phyloP scores from a whole-genome alignment of 1,140 invertebrate species.

The Prorops nasuta region DNA sequence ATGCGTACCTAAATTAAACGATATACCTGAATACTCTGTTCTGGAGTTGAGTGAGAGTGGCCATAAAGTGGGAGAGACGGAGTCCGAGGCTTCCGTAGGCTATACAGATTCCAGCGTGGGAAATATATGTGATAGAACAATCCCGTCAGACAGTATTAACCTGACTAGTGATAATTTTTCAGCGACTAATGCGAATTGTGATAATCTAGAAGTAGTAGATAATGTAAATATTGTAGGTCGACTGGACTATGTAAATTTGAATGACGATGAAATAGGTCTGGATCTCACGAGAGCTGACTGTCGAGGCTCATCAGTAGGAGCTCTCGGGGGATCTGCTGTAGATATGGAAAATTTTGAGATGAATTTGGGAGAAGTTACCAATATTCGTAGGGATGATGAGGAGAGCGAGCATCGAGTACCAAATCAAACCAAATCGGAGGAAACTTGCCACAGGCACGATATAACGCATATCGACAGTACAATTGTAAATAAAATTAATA shows the following conservation, averaged over 20 bases:
- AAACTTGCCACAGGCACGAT: background rate
- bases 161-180: conserved; percentile 36
- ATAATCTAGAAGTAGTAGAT: conserved; percentile 18
- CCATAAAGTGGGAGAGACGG: background rate
- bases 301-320: too few relatives aligned
- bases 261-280: conserved; percentile 1
- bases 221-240: conserved; percentile 21
- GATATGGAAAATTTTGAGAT: too few relatives aligned
- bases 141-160: conserved; percentile 42
- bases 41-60: conserved; percentile 20
- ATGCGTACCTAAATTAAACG: conserved; percentile 26
- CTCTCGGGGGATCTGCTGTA: too few relatives aligned
- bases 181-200: conserved; percentile 28
- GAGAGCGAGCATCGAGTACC: background rate
- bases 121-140: conserved; percentile 34
- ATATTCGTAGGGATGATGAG: background rate
- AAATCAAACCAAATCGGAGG: background rate
- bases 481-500: background rate
- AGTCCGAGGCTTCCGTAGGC: background rate
- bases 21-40: conserved; percentile 28
- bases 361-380: too few relatives aligned
- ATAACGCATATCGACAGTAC: background rate
- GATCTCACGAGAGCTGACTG: too few relatives aligned
- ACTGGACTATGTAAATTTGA: conserved; percentile 16
- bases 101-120: conserved; percentile 6